phyloP scores from a whole-genome alignment of 2,797 vertebrate species.

The Neosalanx taihuensis region DNA sequence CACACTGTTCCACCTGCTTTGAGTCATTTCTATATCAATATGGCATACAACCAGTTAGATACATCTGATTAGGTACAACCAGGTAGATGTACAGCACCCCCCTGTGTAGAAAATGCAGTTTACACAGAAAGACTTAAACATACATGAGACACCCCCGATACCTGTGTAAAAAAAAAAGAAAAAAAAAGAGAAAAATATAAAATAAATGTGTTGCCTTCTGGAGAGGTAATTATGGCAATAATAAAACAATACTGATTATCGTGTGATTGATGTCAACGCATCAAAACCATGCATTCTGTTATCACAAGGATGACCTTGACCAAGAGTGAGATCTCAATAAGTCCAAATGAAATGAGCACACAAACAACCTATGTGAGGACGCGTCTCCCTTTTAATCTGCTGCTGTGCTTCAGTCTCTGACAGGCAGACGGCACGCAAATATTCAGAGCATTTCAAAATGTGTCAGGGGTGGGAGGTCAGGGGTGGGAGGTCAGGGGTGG shows the following conservation, averaged over 20 bases:
- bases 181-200: neutral
- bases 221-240: slow-evolving; percentile 62
- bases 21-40: slow-evolving; percentile 34
- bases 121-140: slow-evolving; percentile 50
- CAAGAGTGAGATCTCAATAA: slow-evolving; percentile 37
- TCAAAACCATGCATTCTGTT: slow-evolving; percentile 31
- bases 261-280: slow-evolving; percentile 49
- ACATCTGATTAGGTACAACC: neutral
- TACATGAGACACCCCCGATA: slow-evolving; percentile 37
- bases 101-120: slow-evolving; percentile 68
- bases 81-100: slow-evolving; percentile 55
- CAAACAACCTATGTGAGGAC: slow-evolving; percentile 45
- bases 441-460: slow-evolving; percentile 37
- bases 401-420: slow-evolving; percentile 48
- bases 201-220: slow-evolving; percentile 31
- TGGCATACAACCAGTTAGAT: slow-evolving; percentile 28
- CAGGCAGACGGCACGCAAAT: slow-evolving; percentile 35
- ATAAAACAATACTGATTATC: slow-evolving; percentile 71
- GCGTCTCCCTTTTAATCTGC: slow-evolving; percentile 51
- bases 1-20: slow-evolving; percentile 33
- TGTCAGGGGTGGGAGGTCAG: slow-evolving; percentile 4
- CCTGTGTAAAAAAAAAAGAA: slow-evolving; percentile 31
- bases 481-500: slow-evolving; percentile 16
- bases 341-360: slow-evolving; percentile 35
- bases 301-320: slow-evolving; percentile 17